Evolutionary conservation across 1,140 invertebrate species (phyloP).

Genomic region (Linepithema humile): DNA sequence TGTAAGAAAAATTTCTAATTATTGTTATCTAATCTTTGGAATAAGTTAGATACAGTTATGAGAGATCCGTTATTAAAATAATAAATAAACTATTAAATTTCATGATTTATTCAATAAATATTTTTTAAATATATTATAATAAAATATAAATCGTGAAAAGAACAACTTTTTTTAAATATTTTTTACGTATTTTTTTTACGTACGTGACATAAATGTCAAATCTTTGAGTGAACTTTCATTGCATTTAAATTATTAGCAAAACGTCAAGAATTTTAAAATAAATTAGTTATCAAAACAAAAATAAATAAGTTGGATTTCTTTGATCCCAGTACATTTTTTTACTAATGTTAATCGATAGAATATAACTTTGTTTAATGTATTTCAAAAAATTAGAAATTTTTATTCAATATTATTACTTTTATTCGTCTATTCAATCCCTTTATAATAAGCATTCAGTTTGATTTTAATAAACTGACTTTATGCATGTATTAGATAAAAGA

Average conservation of each 20-base stretch:
- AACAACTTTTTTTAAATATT: background rate
- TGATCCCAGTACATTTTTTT: background rate
- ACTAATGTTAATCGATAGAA: background rate
- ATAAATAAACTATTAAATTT: background rate
- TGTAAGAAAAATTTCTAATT: background rate
- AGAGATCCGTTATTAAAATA: background rate
- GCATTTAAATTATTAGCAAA: background rate
- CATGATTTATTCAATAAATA: background rate
- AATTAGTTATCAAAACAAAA: background rate
- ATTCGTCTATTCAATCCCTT: background rate
- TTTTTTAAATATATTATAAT: background rate
- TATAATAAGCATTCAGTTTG: background rate
- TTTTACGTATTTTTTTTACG: background rate
- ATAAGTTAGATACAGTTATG: background rate
- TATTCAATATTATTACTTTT: no score
- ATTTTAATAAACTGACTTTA: background rate
- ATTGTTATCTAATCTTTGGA: background rate
- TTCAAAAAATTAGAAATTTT: no score
- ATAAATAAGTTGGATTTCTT: background rate
- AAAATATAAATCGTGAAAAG: background rate
- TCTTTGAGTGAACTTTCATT: background rate
- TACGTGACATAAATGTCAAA: background rate
- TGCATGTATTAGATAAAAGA: conserved; percentile 9
- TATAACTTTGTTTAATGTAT: no score
- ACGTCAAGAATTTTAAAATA: background rate